Evolutionary conservation across 2,888 invertebrate species (phyloP).

Genomic region (Geophilus truncorum): DNA sequence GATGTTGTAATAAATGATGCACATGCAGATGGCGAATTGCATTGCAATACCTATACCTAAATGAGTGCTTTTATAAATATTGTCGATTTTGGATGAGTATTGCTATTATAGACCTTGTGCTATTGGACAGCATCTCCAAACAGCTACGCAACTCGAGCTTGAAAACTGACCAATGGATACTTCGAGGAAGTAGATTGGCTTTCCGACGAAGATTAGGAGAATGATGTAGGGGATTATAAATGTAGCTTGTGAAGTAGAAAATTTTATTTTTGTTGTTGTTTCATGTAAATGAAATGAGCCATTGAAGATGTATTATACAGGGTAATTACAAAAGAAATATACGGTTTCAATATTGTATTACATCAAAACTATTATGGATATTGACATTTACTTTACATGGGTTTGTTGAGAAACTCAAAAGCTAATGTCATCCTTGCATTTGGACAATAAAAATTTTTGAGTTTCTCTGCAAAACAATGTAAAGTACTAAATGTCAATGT

Average conservation of each 20-base stretch:
- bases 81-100: not conserved
- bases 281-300: no score
- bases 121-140: slow-evolving; percentile 60
- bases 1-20: slow-evolving; percentile 73
- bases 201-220: slow-evolving; percentile 50
- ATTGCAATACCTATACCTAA: slow-evolving; percentile 56
- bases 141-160: slow-evolving; percentile 69
- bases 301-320: no score
- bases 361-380: no score
- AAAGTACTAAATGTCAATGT: no score
- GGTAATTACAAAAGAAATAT: no score
- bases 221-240: slow-evolving; percentile 31
- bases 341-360: no score
- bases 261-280: no score
- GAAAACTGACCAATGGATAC: slow-evolving; percentile 72
- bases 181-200: slow-evolving; percentile 75
- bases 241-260: not conserved
- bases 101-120: not conserved
- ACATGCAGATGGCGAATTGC: slow-evolving; percentile 61
- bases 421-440: no score
- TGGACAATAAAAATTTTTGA: no score
- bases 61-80: not conserved
- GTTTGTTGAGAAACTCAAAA: no score
- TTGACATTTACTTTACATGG: no score
- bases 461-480: no score